A percentile compares a stretch with the other conserved stretches of the same genome.
These are phyloP conservation scores for Alfaro cultratus DNA, from an alignment of 2,797 vertebrate species.

Conservation along the genomic window DNA sequence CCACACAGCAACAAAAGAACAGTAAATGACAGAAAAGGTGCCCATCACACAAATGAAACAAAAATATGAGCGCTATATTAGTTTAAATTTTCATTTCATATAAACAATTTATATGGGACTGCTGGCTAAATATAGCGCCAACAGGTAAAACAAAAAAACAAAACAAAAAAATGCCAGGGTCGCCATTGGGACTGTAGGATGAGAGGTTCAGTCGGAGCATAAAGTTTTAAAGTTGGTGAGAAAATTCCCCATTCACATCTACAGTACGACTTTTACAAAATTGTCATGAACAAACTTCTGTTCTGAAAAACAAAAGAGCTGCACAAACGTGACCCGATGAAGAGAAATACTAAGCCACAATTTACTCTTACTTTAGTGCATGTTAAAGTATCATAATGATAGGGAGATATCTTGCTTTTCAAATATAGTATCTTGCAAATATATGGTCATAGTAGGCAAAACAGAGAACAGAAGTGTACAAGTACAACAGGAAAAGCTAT, in stretches of 20 bases:
- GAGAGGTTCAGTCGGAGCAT: slow-evolving; percentile 66
- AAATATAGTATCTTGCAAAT: slow-evolving; percentile 64
- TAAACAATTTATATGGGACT: slow-evolving; percentile 70
- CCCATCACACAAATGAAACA: slow-evolving; percentile 71
- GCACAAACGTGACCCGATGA: slow-evolving; percentile 43
- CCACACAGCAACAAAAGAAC: slow-evolving; percentile 58
- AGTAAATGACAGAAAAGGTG: slow-evolving; percentile 66
- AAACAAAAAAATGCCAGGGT: slow-evolving; percentile 54
- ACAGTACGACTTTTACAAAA: slow-evolving; percentile 57
- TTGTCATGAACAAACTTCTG: slow-evolving; percentile 28
- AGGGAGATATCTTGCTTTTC: slow-evolving; percentile 63
- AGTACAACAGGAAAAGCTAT: slow-evolving; percentile 37
- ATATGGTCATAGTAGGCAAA: slow-evolving; percentile 23
- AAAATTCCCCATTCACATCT: slow-evolving; percentile 61
- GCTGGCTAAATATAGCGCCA: slow-evolving; percentile 68
- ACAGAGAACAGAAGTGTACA: slow-evolving; percentile 30
- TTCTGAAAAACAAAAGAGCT: slow-evolving; percentile 29
- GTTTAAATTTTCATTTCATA: slow-evolving; percentile 73
- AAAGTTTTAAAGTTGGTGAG: slow-evolving; percentile 61
- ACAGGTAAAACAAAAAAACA: slow-evolving; percentile 51
- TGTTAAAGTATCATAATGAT: slow-evolving; percentile 72
- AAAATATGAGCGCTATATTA: slow-evolving; percentile 72
- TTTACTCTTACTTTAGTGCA: slow-evolving; percentile 80
- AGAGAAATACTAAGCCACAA: slow-evolving; percentile 61
- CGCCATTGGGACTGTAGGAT: slow-evolving; percentile 66